Base-by-base conservation (phyloP, 2,113 vertebrate genomes). In the Stigmatopora argus region DNA sequence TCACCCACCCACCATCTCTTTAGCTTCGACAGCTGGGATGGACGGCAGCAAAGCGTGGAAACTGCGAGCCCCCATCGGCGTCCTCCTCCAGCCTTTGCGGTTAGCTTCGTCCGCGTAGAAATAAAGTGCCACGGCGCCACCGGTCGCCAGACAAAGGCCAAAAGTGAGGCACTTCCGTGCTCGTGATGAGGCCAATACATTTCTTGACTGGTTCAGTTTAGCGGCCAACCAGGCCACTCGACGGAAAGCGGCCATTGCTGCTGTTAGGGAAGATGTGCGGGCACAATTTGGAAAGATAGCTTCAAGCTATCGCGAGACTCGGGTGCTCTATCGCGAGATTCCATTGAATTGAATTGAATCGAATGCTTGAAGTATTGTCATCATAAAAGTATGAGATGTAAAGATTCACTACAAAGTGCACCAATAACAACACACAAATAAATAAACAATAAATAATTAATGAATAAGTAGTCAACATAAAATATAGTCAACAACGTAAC, bases 221-320 rank as follows among this genome's bases (percentile, higher is more conserved):
- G 65, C 72, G 15, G 84, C 84, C 71, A 87, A 66, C 56, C 75
- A 67, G 62, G 79, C 64, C 70, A 89, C 75, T 79, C 84, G 85
- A 66, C 90, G 84, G 69, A 90, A 75, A 69, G 85, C 89, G 77
- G 89, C 90, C 91, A 92, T 92, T 72, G 72, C 61, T 88, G 81
- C 78, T 65, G 72, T 44, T 57, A 52, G 46, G 74, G 79, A 72
- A 67, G 69, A 67, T 80, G 78, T 74, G 47, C 62, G 70, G 57
- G 67, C 48, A 38, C 12, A 85, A 79, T 41, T 76, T 85, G 82
- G 57, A 45, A 31, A 49, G 58, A 62, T 57, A 51, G 78, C 51
- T n/a, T 15, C 9, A 21, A 23, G 19, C 48, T 72, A 78, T 89
- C 90, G 89, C 90, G 90, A 90, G 90, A 91, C 68, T 60, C 87